These are phyloP conservation scores for Chymomyza amoena DNA, from an alignment of 2,888 invertebrate species.

Conservation along the genomic window DNA sequence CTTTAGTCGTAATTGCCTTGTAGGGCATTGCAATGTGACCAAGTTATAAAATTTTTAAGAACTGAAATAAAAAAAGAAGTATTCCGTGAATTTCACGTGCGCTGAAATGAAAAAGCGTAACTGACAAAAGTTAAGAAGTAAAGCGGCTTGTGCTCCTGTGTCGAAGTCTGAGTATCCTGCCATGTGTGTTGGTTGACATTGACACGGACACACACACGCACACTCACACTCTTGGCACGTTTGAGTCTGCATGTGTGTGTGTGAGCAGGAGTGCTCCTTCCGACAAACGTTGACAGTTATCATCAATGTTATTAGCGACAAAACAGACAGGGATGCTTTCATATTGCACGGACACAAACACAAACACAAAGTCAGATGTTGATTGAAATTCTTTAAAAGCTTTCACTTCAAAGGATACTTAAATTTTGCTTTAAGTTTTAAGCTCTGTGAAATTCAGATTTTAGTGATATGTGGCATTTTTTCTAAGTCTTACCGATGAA, in stretches of 20 bases:
- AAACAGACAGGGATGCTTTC: not conserved
- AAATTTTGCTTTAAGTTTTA: not conserved
- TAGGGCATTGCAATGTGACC: not conserved
- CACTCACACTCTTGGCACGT: not conserved
- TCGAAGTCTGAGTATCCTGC: not conserved
- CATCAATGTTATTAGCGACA: conserved; percentile 59
- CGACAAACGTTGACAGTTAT: conserved; percentile 60
- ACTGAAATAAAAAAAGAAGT: conserved; percentile 17
- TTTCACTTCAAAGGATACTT: not conserved
- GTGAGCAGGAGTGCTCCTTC: conserved; percentile 49
- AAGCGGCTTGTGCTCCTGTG: conserved; percentile 53
- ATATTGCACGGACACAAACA: not conserved
- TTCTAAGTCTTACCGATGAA: too few relatives aligned
- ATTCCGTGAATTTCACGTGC: conserved; percentile 42
- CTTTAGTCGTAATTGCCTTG: not conserved
- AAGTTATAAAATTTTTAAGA: not conserved
- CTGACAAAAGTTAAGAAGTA: conserved; percentile 64
- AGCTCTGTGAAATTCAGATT: too few relatives aligned
- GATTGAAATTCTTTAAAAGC: not conserved
- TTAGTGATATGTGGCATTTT: too few relatives aligned
- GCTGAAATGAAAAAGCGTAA: conserved; percentile 46
- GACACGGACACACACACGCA: not conserved
- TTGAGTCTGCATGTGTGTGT: conserved; percentile 14
- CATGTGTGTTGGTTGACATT: not conserved
- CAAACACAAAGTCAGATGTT: not conserved